A percentile compares a stretch with the other conserved stretches of the same genome.
These are phyloP conservation scores for Hypena proboscidalis DNA, from an alignment of 2,888 invertebrate species.

Conservation along the genomic window DNA sequence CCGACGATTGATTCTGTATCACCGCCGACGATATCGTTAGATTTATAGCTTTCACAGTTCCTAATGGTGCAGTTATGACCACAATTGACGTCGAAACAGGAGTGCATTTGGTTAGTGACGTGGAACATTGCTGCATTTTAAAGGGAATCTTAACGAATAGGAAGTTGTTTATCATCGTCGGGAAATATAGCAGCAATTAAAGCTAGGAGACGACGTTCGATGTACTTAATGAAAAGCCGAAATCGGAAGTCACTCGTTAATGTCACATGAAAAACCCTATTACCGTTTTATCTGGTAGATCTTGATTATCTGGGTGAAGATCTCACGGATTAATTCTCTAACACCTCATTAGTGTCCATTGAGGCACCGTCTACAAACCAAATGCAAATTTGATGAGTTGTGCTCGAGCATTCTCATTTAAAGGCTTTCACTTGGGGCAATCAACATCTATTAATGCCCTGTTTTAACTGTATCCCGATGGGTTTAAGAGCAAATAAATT, in stretches of 20 bases:
- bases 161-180: constrained; percentile 50
- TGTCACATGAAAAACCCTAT: constrained; percentile 58
- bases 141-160: constrained; percentile 42
- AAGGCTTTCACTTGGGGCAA: constrained; percentile 59
- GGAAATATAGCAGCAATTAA: constrained; percentile 54
- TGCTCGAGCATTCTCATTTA: constrained; percentile 70
- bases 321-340: constrained; percentile 77
- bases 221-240: constrained; percentile 48
- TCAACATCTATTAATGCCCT: constrained; percentile 67
- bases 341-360: constrained; percentile 79
- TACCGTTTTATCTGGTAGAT: constrained; percentile 64
- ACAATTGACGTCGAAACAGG: constrained; percentile 55
- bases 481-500: constrained; percentile 68
- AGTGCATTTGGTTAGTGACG: constrained; percentile 38
- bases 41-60: constrained; percentile 76
- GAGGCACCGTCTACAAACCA: constrained; percentile 68
- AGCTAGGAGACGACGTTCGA: constrained; percentile 40
- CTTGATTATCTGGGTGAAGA: constrained; percentile 66
- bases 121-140: constrained; percentile 26
- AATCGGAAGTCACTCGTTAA: constrained; percentile 72
- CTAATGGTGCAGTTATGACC: constrained; percentile 70
- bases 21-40: constrained; percentile 62
- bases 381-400: constrained; percentile 77
- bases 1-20: constrained; percentile 69
- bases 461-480: constrained; percentile 57